Percentiles rank a stretch among this genome's conserved stretches.
phyloP scores from a whole-genome alignment of 2,113 vertebrate species.

The Patagioenas fasciata region DNA sequence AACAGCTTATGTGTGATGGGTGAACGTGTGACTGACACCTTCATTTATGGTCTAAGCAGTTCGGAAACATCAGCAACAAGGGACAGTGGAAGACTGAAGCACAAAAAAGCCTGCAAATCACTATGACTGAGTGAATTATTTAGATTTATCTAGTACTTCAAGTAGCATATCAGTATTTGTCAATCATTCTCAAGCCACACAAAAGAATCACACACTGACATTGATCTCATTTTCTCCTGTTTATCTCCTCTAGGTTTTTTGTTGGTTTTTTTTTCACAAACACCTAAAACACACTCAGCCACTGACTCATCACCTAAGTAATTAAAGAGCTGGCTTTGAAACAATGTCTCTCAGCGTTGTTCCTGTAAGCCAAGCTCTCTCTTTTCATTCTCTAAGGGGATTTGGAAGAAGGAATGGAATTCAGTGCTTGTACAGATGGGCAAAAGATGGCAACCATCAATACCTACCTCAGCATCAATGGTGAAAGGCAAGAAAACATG shows the following conservation, averaged over 20 bases:
- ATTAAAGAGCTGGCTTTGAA: background rate
- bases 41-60: background rate
- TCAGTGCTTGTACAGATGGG: conserved; percentile 66
- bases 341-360: background rate
- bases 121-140: background rate
- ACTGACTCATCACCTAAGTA: background rate
- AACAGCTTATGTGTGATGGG: background rate
- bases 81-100: background rate
- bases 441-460: conserved; percentile 49
- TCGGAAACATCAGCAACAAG: background rate
- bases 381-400: conserved; percentile 31
- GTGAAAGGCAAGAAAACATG: conserved; percentile 45
- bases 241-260: background rate
- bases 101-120: background rate
- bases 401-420: conserved; percentile 72
- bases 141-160: background rate
- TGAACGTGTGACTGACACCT: background rate
- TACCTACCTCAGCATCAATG: conserved; percentile 53
- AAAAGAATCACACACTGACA: background rate
- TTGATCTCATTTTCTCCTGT: background rate
- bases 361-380: background rate
- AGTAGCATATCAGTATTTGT: background rate
- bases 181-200: background rate
- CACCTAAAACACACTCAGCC: background rate
- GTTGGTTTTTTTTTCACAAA: background rate